phyloP scores from a whole-genome alignment of 2,113 vertebrate genomes.

The Ivindomyrus marchei region DNA sequence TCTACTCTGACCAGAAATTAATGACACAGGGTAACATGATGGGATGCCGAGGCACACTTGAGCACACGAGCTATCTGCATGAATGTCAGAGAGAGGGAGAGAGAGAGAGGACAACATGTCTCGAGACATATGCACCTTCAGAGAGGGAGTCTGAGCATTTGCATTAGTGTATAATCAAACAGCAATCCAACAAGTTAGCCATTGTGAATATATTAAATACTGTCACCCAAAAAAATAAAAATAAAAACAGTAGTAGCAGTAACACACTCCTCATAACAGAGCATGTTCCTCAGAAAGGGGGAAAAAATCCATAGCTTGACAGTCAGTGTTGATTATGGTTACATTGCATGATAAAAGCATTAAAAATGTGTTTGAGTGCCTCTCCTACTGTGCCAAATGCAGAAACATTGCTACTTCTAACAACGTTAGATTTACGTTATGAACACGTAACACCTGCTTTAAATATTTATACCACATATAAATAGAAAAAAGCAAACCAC shows the following conservation, averaged over 20 bases:
- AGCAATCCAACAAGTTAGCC: conserved; percentile 43
- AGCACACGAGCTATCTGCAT: conserved; percentile 16
- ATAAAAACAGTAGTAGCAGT: conserved; percentile 28
- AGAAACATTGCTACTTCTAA: conserved; percentile 65
- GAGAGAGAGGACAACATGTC: background rate
- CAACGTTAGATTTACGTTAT: conserved; percentile 48
- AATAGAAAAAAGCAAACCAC: conserved; percentile 29
- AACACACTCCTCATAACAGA: conserved; percentile 51
- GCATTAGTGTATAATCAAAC: conserved; percentile 57
- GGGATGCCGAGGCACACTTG: conserved; percentile 49
- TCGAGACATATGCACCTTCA: conserved; percentile 14
- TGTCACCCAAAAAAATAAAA: conserved; percentile 39
- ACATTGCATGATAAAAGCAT: conserved; percentile 65
- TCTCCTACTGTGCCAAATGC: conserved; percentile 66
- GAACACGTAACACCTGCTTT: conserved; percentile 47
- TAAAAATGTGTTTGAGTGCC: conserved; percentile 67
- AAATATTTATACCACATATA: conserved; percentile 30
- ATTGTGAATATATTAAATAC: conserved; percentile 58
- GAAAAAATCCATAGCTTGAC: conserved; percentile 37
- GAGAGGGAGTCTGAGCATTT: conserved; percentile 41
- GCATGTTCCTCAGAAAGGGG: conserved; percentile 38
- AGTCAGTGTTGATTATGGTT: conserved; percentile 41
- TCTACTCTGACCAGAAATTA: conserved; percentile 40
- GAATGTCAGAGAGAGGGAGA: background rate
- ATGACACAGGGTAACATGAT: conserved; percentile 64